Base-by-base conservation (phyloP, 2,797 vertebrate species). In the Megaceryle alcyon region DNA sequence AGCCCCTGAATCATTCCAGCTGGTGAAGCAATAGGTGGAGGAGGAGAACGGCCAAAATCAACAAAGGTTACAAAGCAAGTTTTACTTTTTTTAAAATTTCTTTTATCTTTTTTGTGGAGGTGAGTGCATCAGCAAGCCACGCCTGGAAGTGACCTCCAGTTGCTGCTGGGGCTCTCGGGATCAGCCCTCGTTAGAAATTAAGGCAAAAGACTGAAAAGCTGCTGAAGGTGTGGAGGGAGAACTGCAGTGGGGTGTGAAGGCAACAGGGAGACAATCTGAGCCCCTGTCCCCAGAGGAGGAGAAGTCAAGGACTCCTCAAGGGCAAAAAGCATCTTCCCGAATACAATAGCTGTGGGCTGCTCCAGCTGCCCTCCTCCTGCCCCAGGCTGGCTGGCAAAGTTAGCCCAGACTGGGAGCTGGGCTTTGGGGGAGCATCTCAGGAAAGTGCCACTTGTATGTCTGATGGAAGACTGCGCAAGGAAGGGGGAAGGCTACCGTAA, bases 11-110 rank as follows among this genome's bases (percentile, higher is more conserved):
- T 72, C 13, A 0, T 91, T 90, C 79, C 93, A 95, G 81, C 61
- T 82, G 21, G 53, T 95, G 95, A 65, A 95, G 96, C 86, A 96
- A 96, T 72, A 95, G 88, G 56, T 71, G 41, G 63, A 61, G 61
- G 60, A 66, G 28, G 31, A 90, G 94, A 96, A 83, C 88, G 93
- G 94, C 96, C 96, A 96, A 95, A 95, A 96, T 89, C 93, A 96
- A 97, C 83, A 95, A 7, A 49, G 64, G 44, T 94, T 94, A 82
- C 92, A 82, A 70, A 93, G 79, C 84, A 86, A 59, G 10, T 86
- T 93, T 82, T 75, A n/a, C 63, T 77, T 84, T 92, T 64, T 49
- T 26, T 1, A 1, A 16, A 31, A 39, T 26, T 11, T 46, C 7
- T 88, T 69, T 83, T 69, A 35, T 85, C 49, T 69, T 46, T 41